Evolutionary conservation across 2,888 invertebrate genomes (phyloP), one percentile per base, ranked within the genome.

Genomic region (Drosophila falleni): DNA sequence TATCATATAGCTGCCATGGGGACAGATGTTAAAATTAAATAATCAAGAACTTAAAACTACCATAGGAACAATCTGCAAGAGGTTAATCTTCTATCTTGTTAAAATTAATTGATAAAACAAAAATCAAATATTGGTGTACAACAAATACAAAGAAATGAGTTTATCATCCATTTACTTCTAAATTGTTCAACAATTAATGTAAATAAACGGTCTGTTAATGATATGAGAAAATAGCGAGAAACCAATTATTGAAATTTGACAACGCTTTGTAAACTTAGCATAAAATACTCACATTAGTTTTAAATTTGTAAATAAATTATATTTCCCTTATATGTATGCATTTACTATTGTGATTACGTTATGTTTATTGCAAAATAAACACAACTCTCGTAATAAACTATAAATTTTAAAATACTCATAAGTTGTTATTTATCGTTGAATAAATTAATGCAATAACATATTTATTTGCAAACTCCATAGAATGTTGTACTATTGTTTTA

Each of bases 311-410:
- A 51, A 74, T 74, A 74, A 73, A 53, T 16, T 49, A 39, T 33
- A 67, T 50, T 58, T 63, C 58, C 42, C 54, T 46, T 64, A 49
- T 64, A 72, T 60, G 56, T 67, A 72, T 41, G 73, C 73, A 72
- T 74, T 74, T 73, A 74, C 62, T 68, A 74, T 67, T 71, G 72
- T 73, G 67, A 73, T 73, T 74, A 61, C 66, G 72, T 61, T 66
- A 60, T 56, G 72, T 72, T 72, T 58, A 71, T 72, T 71, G 58
- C 41, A 39, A 72, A 54, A 67, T 60, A 35, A 58, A 61, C 55
- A 66, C 55, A 59, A 58, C 16, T 56, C 51, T 76, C 51, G 62
- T 62, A 58, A 76, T 53, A 62, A 59, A 74, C 47, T 60, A 56
- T 47, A 73, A 39, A 56, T 74, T 73, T 74, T 67, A 74, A 74